phyloP scores from a whole-genome alignment of 2,888 invertebrate genomes.

The Phortica magna region DNA sequence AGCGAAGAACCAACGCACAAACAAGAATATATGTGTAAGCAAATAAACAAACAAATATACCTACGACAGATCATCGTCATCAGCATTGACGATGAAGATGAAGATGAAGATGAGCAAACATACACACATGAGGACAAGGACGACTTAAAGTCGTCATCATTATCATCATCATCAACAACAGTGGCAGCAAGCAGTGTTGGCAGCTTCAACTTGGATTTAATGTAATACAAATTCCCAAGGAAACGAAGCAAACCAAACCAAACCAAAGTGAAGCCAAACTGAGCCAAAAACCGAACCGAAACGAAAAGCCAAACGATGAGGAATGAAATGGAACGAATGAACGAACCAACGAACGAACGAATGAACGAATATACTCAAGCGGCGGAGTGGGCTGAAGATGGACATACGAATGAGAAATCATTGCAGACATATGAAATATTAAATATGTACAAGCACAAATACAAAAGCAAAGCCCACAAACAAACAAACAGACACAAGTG shows the following conservation, averaged over 20 bases:
- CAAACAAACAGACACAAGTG: slow-evolving; percentile 28
- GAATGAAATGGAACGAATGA: slow-evolving; percentile 47
- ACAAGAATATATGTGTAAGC: slow-evolving; percentile 32
- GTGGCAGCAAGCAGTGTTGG: slow-evolving; percentile 4
- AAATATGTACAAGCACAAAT: slow-evolving; percentile 64
- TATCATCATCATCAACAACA: slow-evolving; percentile 11
- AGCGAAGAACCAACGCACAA: slow-evolving; percentile 42
- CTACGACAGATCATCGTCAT: slow-evolving; percentile 69
- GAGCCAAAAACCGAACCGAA: slow-evolving; percentile 40
- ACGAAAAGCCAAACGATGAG: slow-evolving; percentile 16
- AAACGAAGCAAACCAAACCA: slow-evolving; percentile 30
- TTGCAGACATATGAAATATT: slow-evolving; percentile 77
- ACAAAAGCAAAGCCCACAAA: slow-evolving; percentile 8
- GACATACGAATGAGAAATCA: slow-evolving; percentile 56
- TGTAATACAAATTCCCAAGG: slow-evolving; percentile 55
- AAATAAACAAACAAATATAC: slow-evolving; percentile 39
- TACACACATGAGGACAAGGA: background rate
- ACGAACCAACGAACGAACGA: slow-evolving; percentile 31
- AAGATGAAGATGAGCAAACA: background rate
- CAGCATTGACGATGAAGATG: slow-evolving; percentile 48
- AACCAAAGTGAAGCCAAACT: slow-evolving; percentile 44
- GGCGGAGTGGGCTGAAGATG: background rate
- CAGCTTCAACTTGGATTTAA: slow-evolving; percentile 58
- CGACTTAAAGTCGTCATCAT: slow-evolving; percentile 11
- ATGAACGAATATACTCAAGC: background rate